Conservation (phyloP, 2,888 invertebrate genomes). For the Tenodera sinensis region DNA sequence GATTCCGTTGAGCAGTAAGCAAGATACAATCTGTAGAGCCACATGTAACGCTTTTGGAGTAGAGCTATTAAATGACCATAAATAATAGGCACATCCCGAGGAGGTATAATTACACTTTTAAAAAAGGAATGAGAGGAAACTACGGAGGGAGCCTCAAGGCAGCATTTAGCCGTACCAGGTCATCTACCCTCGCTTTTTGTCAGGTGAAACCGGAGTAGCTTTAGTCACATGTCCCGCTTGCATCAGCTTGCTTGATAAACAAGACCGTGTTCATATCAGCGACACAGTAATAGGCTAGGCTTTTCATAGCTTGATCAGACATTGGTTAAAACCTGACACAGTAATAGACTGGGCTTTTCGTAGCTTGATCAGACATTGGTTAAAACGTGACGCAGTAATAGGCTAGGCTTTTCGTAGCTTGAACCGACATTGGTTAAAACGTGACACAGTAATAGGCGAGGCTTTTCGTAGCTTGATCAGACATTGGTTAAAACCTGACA, state of each 20-base stretch:
- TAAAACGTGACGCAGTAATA: too few species aligned
- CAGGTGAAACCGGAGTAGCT: neutral
- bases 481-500: too few species aligned
- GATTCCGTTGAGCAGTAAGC: neutral
- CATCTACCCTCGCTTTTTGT: neutral
- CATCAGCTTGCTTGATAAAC: neutral
- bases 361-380: too few species aligned
- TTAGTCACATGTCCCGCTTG: neutral
- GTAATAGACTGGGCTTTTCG: too few species aligned
- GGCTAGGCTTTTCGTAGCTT: too few species aligned
- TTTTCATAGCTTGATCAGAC: too few species aligned
- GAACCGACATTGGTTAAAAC: too few species aligned
- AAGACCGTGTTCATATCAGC: neutral
- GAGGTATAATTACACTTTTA: neutral
- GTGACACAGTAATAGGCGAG: too few species aligned
- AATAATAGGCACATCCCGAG: neutral
- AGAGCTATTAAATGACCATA: neutral
- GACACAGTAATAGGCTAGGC: too few species aligned
- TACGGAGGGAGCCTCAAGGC: neutral
- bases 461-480: too few species aligned
- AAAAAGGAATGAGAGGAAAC: neutral
- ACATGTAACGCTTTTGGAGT: neutral
- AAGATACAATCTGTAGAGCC: neutral
- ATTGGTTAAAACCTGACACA: too few species aligned
- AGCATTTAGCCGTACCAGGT: neutral